These are phyloP conservation scores for Ennomos erosarius DNA, from an alignment of 2,888 invertebrate genomes.

Conservation along the genomic window DNA sequence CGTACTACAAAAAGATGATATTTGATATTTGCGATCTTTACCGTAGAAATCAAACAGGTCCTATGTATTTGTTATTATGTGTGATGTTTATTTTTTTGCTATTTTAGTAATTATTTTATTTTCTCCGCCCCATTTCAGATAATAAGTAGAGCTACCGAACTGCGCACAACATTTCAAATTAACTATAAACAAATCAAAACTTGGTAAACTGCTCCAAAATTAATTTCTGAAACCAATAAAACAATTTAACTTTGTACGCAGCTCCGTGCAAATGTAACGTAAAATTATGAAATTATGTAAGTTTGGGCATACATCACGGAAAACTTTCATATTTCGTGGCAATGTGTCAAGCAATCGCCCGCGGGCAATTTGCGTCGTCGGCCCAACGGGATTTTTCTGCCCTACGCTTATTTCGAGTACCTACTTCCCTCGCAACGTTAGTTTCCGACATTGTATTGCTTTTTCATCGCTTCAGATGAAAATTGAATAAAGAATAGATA, in stretches of 20 bases:
- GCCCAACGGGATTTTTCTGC: constrained; percentile 33
- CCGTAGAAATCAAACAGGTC: too few relatives aligned
- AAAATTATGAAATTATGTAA: not conserved
- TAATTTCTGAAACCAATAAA: constrained; percentile 5
- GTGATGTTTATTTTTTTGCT: too few relatives aligned
- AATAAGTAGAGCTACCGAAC: too few relatives aligned
- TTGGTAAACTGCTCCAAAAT: not conserved
- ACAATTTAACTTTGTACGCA: constrained; percentile 15
- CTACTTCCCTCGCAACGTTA: constrained; percentile 30
- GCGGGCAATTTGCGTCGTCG: constrained; percentile 49
- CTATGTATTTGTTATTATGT: too few relatives aligned
- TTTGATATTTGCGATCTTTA: too few relatives aligned
- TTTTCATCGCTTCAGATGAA: constrained; percentile 20
- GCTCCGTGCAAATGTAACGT: constrained; percentile 18
- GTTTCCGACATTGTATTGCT: constrained; percentile 39
- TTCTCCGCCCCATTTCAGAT: too few relatives aligned
- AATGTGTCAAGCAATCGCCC: constrained; percentile 53
- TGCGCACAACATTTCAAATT: too few relatives aligned
- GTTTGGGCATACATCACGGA: constrained; percentile 23
- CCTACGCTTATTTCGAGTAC: constrained; percentile 12
- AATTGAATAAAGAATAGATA: constrained; percentile 19
- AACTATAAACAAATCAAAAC: too few relatives aligned
- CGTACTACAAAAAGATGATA: too few relatives aligned
- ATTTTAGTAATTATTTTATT: too few relatives aligned
- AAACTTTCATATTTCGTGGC: constrained; percentile 50